These are phyloP conservation scores for Hybognathus amarus DNA, from an alignment of 2,797 vertebrate species.

Conservation along the genomic window DNA sequence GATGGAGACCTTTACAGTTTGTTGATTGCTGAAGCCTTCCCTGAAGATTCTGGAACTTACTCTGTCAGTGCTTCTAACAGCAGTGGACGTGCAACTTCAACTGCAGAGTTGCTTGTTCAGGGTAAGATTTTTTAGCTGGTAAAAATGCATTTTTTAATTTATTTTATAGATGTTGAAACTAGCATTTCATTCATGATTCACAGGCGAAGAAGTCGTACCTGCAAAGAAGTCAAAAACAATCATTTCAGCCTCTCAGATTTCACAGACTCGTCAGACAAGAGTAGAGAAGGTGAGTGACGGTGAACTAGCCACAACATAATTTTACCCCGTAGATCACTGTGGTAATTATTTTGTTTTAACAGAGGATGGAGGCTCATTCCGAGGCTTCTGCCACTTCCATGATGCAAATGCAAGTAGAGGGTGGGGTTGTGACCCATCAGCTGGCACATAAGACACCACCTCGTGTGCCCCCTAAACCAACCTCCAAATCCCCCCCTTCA, in stretches of 20 bases:
- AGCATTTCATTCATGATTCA: slow-evolving; percentile 12
- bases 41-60: slow-evolving; percentile 97
- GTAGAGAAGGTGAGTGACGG: slow-evolving; percentile 84
- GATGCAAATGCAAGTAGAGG: slow-evolving; percentile 88
- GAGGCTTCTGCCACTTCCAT: slow-evolving; percentile 83
- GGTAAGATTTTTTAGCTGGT: slow-evolving; percentile 71
- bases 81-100: slow-evolving; percentile 95
- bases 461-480: slow-evolving; percentile 91
- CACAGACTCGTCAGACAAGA: slow-evolving; percentile 86
- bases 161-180: not conserved
- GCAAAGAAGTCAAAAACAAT: slow-evolving; percentile 95
- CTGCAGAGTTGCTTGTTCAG: slow-evolving; percentile 93
- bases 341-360: slow-evolving; percentile 18
- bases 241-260: slow-evolving; percentile 91
- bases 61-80: slow-evolving; percentile 95
- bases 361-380: slow-evolving; percentile 87
- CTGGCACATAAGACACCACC: slow-evolving; percentile 94
- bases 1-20: slow-evolving; percentile 96
- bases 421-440: slow-evolving; percentile 80
- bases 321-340: not conserved
- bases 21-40: slow-evolving; percentile 95
- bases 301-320: not conserved
- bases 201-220: slow-evolving; percentile 89
- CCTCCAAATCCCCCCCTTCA: slow-evolving; percentile 89
- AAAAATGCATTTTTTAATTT: not conserved